phyloP scores from a whole-genome alignment of 2,888 invertebrate species.

The Microctonus brassicae region DNA sequence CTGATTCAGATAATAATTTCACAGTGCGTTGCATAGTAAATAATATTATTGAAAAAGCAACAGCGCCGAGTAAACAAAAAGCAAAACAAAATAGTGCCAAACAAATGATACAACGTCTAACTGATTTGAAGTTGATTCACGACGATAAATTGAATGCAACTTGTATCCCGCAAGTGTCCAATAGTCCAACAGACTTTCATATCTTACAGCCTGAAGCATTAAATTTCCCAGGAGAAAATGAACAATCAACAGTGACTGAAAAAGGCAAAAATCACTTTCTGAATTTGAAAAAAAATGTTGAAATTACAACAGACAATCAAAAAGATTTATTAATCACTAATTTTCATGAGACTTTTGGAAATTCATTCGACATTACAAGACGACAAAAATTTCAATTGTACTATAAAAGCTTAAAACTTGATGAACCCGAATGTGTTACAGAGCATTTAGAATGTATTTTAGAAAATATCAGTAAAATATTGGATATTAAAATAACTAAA shows the following conservation, averaged over 20 bases:
- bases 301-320: not conserved
- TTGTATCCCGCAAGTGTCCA: too few relatives aligned
- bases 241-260: too few relatives aligned
- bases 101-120: slow-evolving; percentile 3
- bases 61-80: slow-evolving; percentile 13
- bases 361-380: slow-evolving; percentile 12
- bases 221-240: too few relatives aligned
- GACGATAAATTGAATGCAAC: too few relatives aligned
- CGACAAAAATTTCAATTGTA: not conserved
- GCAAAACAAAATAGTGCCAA: slow-evolving; percentile 24
- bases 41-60: not conserved
- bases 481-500: not conserved
- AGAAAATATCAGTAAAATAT: not conserved
- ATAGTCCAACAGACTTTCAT: too few relatives aligned
- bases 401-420: not conserved
- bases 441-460: not conserved
- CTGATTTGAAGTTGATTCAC: too few relatives aligned
- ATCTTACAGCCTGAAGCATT: too few relatives aligned
- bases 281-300: slow-evolving; percentile 1
- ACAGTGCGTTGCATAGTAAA: not conserved
- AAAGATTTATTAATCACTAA: not conserved
- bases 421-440: not conserved
- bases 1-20: not conserved
- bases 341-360: slow-evolving; percentile 8
- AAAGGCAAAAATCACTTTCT: slow-evolving; percentile 12